Evolutionary conservation across 2,888 invertebrate genomes (phyloP).

Genomic region (Tetanocera ferruginea): DNA sequence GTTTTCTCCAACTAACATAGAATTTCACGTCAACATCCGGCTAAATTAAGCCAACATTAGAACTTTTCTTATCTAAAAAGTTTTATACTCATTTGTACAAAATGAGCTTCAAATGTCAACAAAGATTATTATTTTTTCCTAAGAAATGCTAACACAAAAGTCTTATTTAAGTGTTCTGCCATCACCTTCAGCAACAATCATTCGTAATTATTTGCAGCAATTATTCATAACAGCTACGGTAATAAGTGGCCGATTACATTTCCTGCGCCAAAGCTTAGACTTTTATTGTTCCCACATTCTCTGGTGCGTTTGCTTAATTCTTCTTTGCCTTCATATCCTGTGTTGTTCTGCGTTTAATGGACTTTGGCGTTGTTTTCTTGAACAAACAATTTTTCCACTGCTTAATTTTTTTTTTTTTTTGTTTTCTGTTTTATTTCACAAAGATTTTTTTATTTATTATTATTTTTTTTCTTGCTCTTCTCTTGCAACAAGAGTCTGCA

Average conservation of each 20-base stretch:
- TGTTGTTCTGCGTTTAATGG: neutral
- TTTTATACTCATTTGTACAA: no score
- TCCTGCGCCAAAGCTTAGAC: slow-evolving; percentile 1
- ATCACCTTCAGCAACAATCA: neutral
- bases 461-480: neutral
- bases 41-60: no score
- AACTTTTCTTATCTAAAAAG: no score
- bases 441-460: neutral
- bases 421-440: neutral
- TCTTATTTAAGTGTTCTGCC: no score
- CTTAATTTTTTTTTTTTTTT: neutral
- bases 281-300: neutral
- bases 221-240: slow-evolving; percentile 10
- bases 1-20: no score
- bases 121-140: no score
- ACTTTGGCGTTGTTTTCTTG: neutral
- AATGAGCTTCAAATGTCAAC: no score
- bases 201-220: slow-evolving; percentile 7
- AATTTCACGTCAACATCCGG: no score
- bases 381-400: neutral
- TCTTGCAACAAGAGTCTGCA: slow-evolving; percentile 4
- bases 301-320: neutral
- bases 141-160: no score
- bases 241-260: slow-evolving; percentile 14
- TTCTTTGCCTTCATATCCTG: neutral